Evolutionary conservation across 92 coral and sea anemone genomes (phyloP).

Genomic region (Pocillopora grandis): DNA sequence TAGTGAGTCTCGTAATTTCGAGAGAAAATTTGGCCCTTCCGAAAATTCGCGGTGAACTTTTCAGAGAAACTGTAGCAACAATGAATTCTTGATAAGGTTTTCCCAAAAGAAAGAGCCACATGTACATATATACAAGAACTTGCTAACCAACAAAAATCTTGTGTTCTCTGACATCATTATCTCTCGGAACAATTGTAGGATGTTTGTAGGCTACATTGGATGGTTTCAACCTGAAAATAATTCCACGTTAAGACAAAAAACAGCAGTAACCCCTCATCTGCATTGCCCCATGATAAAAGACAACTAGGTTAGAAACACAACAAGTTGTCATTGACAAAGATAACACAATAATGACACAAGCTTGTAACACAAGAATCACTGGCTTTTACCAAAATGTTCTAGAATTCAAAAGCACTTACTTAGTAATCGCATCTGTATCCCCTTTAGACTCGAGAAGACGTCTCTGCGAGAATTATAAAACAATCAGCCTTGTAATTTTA

Average conservation of each 20-base stretch:
- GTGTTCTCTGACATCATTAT: constrained; percentile 89
- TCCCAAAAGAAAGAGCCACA: too few relatives aligned
- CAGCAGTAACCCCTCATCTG: not conserved
- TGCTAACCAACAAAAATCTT: constrained; percentile 89
- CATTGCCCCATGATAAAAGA: not conserved
- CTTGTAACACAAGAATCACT: not conserved
- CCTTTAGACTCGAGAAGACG: constrained; percentile 95
- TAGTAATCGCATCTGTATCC: constrained; percentile 53
- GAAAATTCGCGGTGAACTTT: too few relatives aligned
- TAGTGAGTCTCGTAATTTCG: too few relatives aligned
- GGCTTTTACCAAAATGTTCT: too few relatives aligned
- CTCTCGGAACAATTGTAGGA: constrained; percentile 76
- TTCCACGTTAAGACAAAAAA: not conserved
- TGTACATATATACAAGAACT: not conserved
- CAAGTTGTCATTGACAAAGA: too few relatives aligned
- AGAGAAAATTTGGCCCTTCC: too few relatives aligned
- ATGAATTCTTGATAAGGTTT: too few relatives aligned
- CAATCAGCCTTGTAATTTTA: too few relatives aligned
- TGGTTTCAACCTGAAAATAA: constrained; percentile 73
- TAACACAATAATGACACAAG: too few relatives aligned
- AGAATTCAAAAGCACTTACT: constrained; percentile 46
- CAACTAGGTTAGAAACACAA: not conserved
- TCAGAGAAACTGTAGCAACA: too few relatives aligned
- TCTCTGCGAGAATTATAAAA: constrained; percentile 48
- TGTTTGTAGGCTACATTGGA: constrained; percentile 98